phyloP scores from a whole-genome alignment of 2,113 vertebrate species.

The Illadopsis cleaveri region DNA sequence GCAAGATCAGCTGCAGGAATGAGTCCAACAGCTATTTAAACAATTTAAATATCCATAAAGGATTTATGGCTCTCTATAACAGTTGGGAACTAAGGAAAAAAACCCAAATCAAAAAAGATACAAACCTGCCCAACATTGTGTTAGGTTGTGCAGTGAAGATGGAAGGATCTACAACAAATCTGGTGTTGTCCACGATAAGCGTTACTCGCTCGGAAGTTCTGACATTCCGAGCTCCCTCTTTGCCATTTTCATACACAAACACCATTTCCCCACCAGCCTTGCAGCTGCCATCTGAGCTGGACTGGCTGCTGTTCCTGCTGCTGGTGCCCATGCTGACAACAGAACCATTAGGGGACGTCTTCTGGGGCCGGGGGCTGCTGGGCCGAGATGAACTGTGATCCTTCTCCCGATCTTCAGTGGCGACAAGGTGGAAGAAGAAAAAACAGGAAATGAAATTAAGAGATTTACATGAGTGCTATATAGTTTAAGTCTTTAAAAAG shows the following conservation, averaged over 20 bases:
- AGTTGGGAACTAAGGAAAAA: background rate
- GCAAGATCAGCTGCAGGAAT: background rate
- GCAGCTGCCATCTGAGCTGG: constrained; percentile 89
- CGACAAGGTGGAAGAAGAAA: background rate
- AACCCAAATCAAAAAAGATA: background rate
- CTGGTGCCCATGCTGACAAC: constrained; percentile 83
- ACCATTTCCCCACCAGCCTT: constrained; percentile 92
- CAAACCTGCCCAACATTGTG: constrained; percentile 98
- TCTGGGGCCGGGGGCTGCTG: constrained; percentile 92
- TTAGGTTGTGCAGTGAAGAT: constrained; percentile 98
- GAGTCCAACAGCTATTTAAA: background rate
- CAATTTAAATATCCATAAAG: background rate
- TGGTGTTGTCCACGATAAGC: constrained; percentile 96
- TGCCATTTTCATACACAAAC: constrained; percentile 94
- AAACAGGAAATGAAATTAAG: background rate
- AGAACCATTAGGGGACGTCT: constrained; percentile 89
- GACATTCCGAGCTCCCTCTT: constrained; percentile 88
- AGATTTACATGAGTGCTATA: background rate
- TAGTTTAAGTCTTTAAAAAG: background rate
- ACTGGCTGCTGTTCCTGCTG: constrained; percentile 93
- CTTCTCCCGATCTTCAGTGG: constrained; percentile 86
- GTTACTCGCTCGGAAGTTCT: constrained; percentile 93
- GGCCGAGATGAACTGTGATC: constrained; percentile 90
- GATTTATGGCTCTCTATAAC: background rate
- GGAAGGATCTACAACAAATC: constrained; percentile 96